Percentiles rank a stretch among this genome's conserved stretches.
Evolutionary conservation across 2,113 vertebrate genomes (phyloP).

Genomic region (Crypturellus undulatus): DNA sequence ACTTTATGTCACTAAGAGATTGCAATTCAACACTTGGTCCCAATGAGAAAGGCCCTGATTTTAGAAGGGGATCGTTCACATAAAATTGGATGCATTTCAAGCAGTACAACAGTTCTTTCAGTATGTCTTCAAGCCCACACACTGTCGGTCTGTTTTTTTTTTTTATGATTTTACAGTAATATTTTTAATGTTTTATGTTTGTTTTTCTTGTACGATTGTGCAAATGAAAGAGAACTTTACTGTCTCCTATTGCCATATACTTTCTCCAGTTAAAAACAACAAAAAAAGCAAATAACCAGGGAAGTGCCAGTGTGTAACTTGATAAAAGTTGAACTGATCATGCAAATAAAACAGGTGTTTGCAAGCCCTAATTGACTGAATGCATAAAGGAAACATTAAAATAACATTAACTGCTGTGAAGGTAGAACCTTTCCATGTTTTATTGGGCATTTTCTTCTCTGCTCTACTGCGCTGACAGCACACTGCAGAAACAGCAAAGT

Average conservation of each 20-base stretch:
- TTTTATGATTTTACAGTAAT: background rate
- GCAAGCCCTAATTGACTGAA: background rate
- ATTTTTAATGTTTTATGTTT: background rate
- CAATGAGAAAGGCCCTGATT: constrained; percentile 12
- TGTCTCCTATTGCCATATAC: background rate
- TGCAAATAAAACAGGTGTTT: background rate
- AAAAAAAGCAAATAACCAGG: background rate
- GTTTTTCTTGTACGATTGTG: background rate
- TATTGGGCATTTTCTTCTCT: background rate
- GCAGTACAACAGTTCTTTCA: background rate
- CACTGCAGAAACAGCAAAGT: background rate
- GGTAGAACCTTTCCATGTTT: background rate
- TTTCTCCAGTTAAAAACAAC: background rate
- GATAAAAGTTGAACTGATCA: background rate
- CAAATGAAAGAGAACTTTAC: background rate
- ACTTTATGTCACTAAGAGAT: background rate
- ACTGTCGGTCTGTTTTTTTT: background rate
- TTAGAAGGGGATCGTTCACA: background rate
- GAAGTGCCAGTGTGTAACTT: background rate
- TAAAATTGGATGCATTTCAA: constrained; percentile 2
- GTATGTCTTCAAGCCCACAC: background rate
- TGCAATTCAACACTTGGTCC: background rate
- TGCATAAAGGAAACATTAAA: background rate
- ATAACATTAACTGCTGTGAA: background rate
- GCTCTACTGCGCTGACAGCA: background rate